Conservation (phyloP, 2,113 vertebrate genomes). For the Corythaeola cristata region DNA sequence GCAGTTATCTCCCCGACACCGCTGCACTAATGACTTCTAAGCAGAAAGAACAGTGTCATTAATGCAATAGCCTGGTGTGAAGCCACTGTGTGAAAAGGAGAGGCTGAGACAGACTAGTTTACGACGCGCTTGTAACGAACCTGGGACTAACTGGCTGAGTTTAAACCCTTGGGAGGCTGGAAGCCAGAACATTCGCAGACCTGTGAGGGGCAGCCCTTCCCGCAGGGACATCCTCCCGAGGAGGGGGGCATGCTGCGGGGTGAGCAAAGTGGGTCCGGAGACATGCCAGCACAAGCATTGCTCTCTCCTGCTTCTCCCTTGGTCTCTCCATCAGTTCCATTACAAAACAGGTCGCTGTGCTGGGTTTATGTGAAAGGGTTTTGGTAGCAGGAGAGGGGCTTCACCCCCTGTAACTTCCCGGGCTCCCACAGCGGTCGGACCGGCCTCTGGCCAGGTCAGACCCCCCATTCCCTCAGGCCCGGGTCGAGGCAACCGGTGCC, state of each 20-base stretch:
- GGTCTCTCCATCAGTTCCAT: background rate
- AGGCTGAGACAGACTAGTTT: background rate
- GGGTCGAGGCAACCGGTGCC: no score
- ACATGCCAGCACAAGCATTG: background rate
- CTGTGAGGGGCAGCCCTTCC: background rate
- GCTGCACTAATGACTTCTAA: background rate
- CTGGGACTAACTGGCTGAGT: background rate
- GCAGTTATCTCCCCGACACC: background rate
- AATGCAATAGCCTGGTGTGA: fast-evolving
- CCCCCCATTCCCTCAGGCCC: no score
- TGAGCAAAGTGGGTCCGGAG: background rate
- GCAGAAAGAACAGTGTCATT: background rate
- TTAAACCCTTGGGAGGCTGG: background rate
- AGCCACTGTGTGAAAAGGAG: background rate
- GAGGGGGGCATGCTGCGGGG: background rate
- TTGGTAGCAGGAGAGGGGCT: no score
- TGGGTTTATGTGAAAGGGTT: no score
- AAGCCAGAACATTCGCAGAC: background rate
- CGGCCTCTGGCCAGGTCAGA: no score
- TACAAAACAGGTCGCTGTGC: background rate
- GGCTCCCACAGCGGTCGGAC: no score
- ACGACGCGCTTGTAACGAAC: background rate
- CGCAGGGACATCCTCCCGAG: fast-evolving
- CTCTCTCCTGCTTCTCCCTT: background rate
- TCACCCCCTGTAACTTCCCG: no score